Conservation (phyloP, 2,113 vertebrate genomes). For the Periophthalmodon schlosseri region DNA sequence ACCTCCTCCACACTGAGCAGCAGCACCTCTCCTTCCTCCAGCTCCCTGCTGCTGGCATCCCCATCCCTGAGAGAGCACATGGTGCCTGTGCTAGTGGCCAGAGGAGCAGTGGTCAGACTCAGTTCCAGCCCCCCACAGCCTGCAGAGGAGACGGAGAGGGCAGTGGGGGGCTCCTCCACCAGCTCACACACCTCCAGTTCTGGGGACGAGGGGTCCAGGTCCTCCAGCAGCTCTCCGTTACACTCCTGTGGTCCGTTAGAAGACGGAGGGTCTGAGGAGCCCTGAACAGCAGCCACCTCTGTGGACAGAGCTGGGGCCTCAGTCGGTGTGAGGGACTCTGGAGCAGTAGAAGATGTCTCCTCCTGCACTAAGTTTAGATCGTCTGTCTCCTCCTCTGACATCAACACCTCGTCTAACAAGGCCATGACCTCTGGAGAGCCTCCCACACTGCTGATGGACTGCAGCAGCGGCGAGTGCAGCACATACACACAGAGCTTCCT, state of each 20-base stretch:
- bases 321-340: slow-evolving; percentile 71
- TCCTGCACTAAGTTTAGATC: slow-evolving; percentile 30
- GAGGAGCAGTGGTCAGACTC: slow-evolving; percentile 78
- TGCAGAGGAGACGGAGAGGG: slow-evolving; percentile 69
- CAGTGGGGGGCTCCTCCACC: slow-evolving; percentile 82
- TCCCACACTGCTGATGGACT: slow-evolving; percentile 85
- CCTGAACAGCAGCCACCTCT: slow-evolving; percentile 82
- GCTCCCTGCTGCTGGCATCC: slow-evolving; percentile 78
- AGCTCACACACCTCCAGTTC: slow-evolving; percentile 78
- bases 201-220: slow-evolving; percentile 85
- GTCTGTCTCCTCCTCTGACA: slow-evolving; percentile 71
- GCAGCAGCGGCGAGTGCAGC: slow-evolving; percentile 86
- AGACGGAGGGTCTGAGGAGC: slow-evolving; percentile 75
- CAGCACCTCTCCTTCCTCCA: slow-evolving; percentile 83
- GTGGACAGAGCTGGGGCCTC: slow-evolving; percentile 80
- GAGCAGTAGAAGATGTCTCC: slow-evolving; percentile 38
- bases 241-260: slow-evolving; percentile 87
- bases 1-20: slow-evolving; percentile 93
- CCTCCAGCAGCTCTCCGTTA: slow-evolving; percentile 85
- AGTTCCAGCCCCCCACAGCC: slow-evolving; percentile 75
- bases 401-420: slow-evolving; percentile 87
- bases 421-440: slow-evolving; percentile 89
- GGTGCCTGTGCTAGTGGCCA: slow-evolving; percentile 73
- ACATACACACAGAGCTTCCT: slow-evolving; percentile 94
- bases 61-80: slow-evolving; percentile 90